These are phyloP conservation scores for Mechanitis mazaeus DNA, from an alignment of 2,888 invertebrate genomes.

Conservation along the genomic window DNA sequence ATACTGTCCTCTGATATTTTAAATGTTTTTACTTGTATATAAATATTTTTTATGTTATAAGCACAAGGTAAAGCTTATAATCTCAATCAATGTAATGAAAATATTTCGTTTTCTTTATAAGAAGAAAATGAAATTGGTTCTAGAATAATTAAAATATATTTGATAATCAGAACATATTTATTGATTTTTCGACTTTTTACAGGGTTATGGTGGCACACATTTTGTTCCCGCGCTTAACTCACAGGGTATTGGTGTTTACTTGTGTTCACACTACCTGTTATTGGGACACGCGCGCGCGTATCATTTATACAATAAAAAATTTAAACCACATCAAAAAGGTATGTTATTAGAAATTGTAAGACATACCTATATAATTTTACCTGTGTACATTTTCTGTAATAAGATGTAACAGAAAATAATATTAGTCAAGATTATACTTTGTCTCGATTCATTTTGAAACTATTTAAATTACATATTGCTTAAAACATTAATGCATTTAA, in stretches of 20 bases:
- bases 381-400: too few species aligned
- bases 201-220: constrained; percentile 70
- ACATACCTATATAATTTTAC: too few species aligned
- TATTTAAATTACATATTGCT: too few species aligned
- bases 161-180: neutral
- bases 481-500: too few species aligned
- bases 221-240: constrained; percentile 73
- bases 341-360: constrained; percentile 11
- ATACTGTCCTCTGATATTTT: neutral
- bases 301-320: constrained; percentile 77
- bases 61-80: too few species aligned
- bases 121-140: too few species aligned
- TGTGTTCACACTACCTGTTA: constrained; percentile 79
- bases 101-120: too few species aligned
- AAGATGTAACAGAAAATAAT: too few species aligned
- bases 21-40: neutral
- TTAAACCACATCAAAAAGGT: constrained; percentile 71
- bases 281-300: constrained; percentile 81
- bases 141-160: too few species aligned
- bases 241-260: constrained; percentile 76
- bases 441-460: too few species aligned
- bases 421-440: too few species aligned
- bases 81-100: too few species aligned
- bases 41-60: neutral
- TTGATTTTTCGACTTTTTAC: constrained; percentile 22